A percentile compares a stretch with the other conserved stretches of the same genome.
phyloP scores from a whole-genome alignment of 2,113 vertebrate genomes.

The Peromyscus leucopus region DNA sequence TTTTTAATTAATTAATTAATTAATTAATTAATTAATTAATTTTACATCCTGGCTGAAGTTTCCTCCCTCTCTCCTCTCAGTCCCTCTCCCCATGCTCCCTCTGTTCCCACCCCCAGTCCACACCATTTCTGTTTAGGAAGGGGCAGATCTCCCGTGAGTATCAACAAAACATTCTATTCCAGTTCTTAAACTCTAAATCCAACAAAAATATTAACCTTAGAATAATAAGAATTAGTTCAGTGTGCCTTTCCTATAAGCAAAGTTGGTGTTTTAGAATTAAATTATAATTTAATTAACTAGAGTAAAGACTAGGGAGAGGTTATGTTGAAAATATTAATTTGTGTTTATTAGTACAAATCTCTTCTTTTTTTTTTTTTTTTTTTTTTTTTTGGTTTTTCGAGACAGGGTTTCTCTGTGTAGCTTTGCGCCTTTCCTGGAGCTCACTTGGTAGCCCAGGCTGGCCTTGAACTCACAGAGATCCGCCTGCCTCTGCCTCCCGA shows the following conservation, averaged over 20 bases:
- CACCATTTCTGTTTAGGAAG: background rate
- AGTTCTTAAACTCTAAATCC: slow-evolving; percentile 29
- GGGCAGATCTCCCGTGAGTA: background rate
- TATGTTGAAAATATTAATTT: background rate
- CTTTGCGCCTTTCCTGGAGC: no score
- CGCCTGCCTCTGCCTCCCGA: no score
- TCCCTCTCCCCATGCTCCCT: background rate
- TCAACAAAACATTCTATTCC: background rate
- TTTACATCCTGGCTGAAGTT: background rate
- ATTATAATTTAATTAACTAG: slow-evolving; percentile 2
- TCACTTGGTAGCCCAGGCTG: no score
- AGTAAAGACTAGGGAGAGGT: background rate
- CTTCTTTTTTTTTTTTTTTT: slow-evolving; percentile 32
- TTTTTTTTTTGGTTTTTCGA: no score
- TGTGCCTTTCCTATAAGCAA: background rate
- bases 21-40: no score
- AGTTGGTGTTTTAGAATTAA: slow-evolving; percentile 35
- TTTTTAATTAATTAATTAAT: no score
- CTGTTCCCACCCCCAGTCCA: background rate
- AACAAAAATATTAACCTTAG: slow-evolving; percentile 23
- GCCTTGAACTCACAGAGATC: no score
- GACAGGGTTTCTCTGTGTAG: no score
- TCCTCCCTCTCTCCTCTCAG: background rate
- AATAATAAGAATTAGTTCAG: background rate
- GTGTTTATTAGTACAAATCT: background rate